Evolutionary conservation across 2,113 vertebrate species (phyloP).

Genomic region (Leptobrachium ailaonicum): DNA sequence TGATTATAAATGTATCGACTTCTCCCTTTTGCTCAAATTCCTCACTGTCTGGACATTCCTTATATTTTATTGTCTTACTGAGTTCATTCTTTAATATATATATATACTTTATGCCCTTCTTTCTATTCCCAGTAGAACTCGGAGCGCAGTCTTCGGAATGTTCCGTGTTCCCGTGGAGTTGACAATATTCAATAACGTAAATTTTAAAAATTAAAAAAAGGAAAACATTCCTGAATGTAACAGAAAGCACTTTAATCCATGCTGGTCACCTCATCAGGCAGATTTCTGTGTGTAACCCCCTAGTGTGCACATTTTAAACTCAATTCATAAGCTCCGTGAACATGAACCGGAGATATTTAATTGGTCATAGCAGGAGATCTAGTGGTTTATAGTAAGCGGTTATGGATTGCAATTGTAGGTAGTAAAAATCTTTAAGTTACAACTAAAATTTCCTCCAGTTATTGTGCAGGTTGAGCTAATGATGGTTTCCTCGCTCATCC

Average conservation of each 20-base stretch:
- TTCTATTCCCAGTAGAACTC: too few relatives aligned
- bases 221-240: neutral
- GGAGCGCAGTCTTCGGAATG: too few relatives aligned
- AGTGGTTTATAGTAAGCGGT: conserved; percentile 3
- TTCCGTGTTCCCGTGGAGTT: too few relatives aligned
- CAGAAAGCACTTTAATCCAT: neutral
- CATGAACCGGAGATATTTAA: conserved; percentile 10
- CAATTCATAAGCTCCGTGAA: conserved; percentile 25
- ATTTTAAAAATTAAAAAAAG: neutral
- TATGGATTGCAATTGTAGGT: neutral
- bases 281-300: conserved; percentile 16
- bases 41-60: too few relatives aligned
- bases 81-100: too few relatives aligned
- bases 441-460: too few relatives aligned
- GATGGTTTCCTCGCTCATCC: too few relatives aligned
- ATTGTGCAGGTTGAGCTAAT: too few relatives aligned
- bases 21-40: too few relatives aligned
- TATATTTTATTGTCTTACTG: too few relatives aligned
- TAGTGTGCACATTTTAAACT: conserved; percentile 16
- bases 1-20: too few relatives aligned
- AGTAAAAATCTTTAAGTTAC: conserved; percentile 30
- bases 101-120: too few relatives aligned
- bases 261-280: neutral
- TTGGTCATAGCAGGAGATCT: conserved; percentile 30
- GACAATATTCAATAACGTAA: neutral